A percentile compares a stretch with the other conserved stretches of the same genome.
phyloP scores from a whole-genome alignment of 2,888 invertebrate species.

The Galerucella nymphaeae region DNA sequence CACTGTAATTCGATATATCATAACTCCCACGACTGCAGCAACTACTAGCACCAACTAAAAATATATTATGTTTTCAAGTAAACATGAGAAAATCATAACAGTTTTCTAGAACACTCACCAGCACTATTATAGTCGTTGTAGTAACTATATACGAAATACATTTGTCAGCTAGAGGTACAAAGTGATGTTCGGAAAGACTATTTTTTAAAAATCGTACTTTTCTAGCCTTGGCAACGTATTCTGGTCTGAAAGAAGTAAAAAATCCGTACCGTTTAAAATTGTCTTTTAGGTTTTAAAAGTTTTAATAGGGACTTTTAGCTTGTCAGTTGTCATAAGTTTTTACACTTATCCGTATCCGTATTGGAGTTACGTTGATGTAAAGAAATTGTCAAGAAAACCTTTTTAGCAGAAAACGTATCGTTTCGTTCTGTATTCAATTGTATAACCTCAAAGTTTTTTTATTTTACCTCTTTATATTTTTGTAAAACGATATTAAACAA shows the following conservation, averaged over 20 bases:
- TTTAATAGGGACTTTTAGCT: not conserved
- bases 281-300: too few species aligned
- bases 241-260: slow-evolving; percentile 42
- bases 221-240: slow-evolving; percentile 42
- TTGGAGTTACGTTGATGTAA: too few species aligned
- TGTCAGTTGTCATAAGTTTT: too few species aligned
- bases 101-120: slow-evolving; percentile 33
- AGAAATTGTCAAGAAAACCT: too few species aligned
- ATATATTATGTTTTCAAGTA: slow-evolving; percentile 3
- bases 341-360: too few species aligned
- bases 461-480: too few species aligned
- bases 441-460: too few species aligned
- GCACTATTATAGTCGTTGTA: slow-evolving; percentile 26
- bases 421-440: too few species aligned
- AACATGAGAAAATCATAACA: too few species aligned
- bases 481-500: too few species aligned
- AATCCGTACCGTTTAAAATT: not conserved
- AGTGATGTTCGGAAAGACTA: slow-evolving; percentile 40
- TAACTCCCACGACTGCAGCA: slow-evolving; percentile 50
- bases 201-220: slow-evolving; percentile 37
- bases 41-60: slow-evolving; percentile 51
- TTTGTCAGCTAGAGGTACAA: slow-evolving; percentile 31
- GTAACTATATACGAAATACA: slow-evolving; percentile 40
- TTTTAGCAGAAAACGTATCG: too few species aligned
- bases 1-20: slow-evolving; percentile 50